Evolutionary conservation across 2,797 vertebrate species (phyloP), one percentile per base, ranked within the genome.

Genomic region (Cacajao melanocephalus): DNA sequence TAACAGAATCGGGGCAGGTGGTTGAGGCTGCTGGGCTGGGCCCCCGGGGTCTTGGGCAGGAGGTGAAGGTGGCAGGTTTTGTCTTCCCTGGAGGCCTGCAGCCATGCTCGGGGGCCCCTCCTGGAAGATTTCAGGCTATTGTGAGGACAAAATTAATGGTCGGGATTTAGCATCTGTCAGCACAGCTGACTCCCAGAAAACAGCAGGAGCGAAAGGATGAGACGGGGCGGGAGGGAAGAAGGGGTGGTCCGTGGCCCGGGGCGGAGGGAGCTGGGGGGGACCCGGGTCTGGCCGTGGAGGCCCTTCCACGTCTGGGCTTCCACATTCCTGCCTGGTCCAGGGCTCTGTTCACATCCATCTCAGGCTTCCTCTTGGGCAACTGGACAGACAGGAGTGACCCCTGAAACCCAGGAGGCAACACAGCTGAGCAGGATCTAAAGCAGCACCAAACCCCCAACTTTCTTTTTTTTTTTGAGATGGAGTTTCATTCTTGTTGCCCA

Each of bases 401-500:
- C 48, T 17, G 57, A 26, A 5, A 26, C 33, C 41, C 1, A 0
- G 1, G 13, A 4, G n/a, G 20, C 58, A 17, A 12, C 75, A 24
- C 20, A 0, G 55, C 50, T 20, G 10, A 33, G 36, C 4, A 5
- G 24, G 4, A 50, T 20, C 50, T 24, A 3, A 2, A 1, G 6
- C 5, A 3, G 28, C 1, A 1, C 73, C 0, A 24, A 24, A 6
- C 5, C n/a, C 41, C 41, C 0, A 55, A 22, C 52, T 55, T 55
- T 1, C 20, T 8, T 8, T 55, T 55, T 22, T 22, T 20, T 55
- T 22, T 20, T 55, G 52, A 55, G 52, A 55, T 22, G 20, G 52
- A 55, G 20, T 55, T 55, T 55, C 20, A 2, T 2, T 55, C 52
- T 8, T 55, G 52, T 8, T 55, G 52, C 52, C 20, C 52, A 55